Evolutionary conservation across 2,888 invertebrate species (phyloP), one percentile per base, ranked within the genome.

Genomic region (Epistrophella euchroma): DNA sequence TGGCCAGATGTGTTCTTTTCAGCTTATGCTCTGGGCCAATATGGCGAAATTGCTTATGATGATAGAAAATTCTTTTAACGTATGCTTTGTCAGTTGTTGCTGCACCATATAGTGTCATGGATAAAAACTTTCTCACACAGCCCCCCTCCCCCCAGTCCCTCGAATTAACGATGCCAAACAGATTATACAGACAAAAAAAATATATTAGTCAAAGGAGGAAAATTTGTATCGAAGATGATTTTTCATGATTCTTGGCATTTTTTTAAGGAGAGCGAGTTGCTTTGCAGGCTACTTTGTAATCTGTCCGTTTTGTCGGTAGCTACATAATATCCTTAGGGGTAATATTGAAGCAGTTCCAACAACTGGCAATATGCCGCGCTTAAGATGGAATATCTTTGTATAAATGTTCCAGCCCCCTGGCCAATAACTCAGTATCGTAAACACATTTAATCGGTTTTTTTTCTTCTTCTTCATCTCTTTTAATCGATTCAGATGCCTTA

Each of bases 81-180:
- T 86, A 82, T 86, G 86, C 86, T 77, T 86, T 78, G 86, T 82
- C 86, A 82, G 82, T 79, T 82, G 86, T 82, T 86, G 74, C 73
- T 77, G 85, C 81, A 50, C 55, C 55, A 60, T 56, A 15, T 56
- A 55, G 28, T 64, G 74, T 55, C n/a, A 17, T 56, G 56, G 56
- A 47, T 10, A 68, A 66, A 77, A 86, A 78, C 7, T 66, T 86
- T 82, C 68, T 32, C 64, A 11, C n/a, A 6, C n/a, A 43, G 7
- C 43, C 7, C 11, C 2, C 43, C 7, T 4, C 2, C 35, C 35
- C 35, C 35, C n/a, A 22, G 9, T 10, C 13, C n/a, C 10, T 32
- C 22, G 15, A 55, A 17, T 37, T 19, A 32, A 62, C 68, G 55
- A 70, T 70, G 64, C 68, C 77, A 82, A 62, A 78, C 64, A 70